These are phyloP conservation scores for Lasioglossum villosulum DNA, from an alignment of 2,888 invertebrate genomes.

Conservation along the genomic window DNA sequence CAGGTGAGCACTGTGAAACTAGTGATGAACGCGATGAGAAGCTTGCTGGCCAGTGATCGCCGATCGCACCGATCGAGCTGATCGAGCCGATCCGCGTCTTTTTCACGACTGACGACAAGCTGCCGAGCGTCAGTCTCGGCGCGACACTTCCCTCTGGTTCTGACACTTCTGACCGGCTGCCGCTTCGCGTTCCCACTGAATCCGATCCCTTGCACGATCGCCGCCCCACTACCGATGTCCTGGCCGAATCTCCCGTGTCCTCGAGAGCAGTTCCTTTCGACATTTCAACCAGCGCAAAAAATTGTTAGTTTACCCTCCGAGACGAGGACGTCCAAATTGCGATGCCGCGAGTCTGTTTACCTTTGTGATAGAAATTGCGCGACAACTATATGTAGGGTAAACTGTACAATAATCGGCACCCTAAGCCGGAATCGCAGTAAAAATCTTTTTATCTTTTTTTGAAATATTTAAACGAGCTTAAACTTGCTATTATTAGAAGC, in stretches of 20 bases:
- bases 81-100: constrained; percentile 40
- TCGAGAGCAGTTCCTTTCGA: neutral
- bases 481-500: too few relatives aligned
- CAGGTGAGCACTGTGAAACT: constrained; percentile 35
- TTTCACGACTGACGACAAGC: constrained; percentile 46
- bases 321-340: neutral
- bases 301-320: neutral
- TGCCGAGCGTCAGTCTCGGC: constrained; percentile 30
- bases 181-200: constrained; percentile 17
- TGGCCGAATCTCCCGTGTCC: constrained; percentile 16
- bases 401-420: too few relatives aligned
- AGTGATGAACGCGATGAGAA: constrained; percentile 23
- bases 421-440: too few relatives aligned
- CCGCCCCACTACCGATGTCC: constrained; percentile 47
- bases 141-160: constrained; percentile 57
- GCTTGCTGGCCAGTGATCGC: constrained; percentile 23
- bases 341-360: neutral
- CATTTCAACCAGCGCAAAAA: neutral
- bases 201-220: neutral
- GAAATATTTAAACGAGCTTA: too few relatives aligned
- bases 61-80: neutral
- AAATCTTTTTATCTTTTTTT: too few relatives aligned
- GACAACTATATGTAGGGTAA: neutral
- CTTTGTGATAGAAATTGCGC: neutral
- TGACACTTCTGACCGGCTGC: constrained; percentile 47